A percentile compares a stretch with the other conserved stretches of the same genome.
Conservation (phyloP, 2,888 invertebrate species). For the Acanthosepion lycidas region DNA sequence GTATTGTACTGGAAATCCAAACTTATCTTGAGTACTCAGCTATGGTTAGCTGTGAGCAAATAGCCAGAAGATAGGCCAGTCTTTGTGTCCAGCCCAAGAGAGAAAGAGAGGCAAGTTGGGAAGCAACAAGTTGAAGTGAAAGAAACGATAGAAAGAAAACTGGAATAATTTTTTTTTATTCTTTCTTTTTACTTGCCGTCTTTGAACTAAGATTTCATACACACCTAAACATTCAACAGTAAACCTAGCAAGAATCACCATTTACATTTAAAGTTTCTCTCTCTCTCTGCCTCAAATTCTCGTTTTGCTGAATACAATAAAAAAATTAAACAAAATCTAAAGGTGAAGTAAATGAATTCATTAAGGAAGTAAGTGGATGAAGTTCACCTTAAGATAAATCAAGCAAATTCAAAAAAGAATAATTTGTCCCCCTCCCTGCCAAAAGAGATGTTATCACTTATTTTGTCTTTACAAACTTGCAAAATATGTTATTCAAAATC, state of each 20-base stretch:
- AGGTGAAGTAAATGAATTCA: no score
- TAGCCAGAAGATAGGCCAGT: background rate
- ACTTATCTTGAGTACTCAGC: background rate
- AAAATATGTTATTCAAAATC: no score
- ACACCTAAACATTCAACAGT: conserved; percentile 5
- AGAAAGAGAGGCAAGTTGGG: background rate
- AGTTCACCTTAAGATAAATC: no score
- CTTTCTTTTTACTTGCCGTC: background rate
- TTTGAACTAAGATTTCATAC: background rate
- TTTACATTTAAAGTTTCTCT: background rate
- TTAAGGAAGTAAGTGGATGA: no score
- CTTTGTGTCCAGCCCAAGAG: background rate
- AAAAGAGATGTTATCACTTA: no score
- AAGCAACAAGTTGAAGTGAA: background rate
- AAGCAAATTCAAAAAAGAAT: no score
- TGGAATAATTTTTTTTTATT: background rate
- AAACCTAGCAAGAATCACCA: background rate
- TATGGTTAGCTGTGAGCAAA: background rate
- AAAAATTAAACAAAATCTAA: no score
- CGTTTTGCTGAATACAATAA: no score
- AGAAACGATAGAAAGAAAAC: background rate
- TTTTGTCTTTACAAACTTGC: no score
- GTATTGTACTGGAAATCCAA: conserved; percentile 14
- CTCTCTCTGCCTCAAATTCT: background rate
- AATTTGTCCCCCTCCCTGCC: no score